A percentile compares a stretch with the other conserved stretches of the same genome.
Conservation (phyloP, 1,140 invertebrate genomes). For the Plutomurus gul region DNA sequence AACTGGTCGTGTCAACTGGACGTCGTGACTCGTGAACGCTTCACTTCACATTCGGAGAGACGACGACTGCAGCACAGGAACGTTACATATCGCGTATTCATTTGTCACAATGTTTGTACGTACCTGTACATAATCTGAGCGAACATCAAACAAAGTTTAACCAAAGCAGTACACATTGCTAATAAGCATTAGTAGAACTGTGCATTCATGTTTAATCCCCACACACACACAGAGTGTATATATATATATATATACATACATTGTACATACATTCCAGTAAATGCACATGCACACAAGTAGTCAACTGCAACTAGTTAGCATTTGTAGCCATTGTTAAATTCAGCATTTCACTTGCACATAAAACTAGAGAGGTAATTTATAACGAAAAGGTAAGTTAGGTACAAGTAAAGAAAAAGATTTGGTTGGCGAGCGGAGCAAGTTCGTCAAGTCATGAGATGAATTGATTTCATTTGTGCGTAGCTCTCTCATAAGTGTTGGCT, state of each 20-base stretch:
- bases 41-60: conserved; percentile 10
- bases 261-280: no score
- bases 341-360: not conserved
- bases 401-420: not conserved
- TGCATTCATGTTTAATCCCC: no score
- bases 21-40: conserved; percentile 14
- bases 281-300: no score
- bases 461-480: conserved; percentile 14
- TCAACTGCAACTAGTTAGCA: no score
- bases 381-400: no score
- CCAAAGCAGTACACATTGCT: no score
- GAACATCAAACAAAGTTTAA: no score
- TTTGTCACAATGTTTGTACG: conserved; percentile 27
- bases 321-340: no score
- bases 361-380: not conserved
- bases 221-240: no score
- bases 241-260: no score
- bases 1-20: conserved; percentile 2
- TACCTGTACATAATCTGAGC: not conserved
- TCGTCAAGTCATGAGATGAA: not conserved
- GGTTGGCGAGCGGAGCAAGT: not conserved
- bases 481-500: not conserved
- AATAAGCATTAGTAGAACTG: not conserved
- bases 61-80: conserved; percentile 8
- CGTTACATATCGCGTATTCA: conserved; percentile 14